Percentiles rank a stretch among this genome's conserved stretches.
These are phyloP conservation scores for Zaprionus tsacasi DNA, from an alignment of 1,140 invertebrate genomes.

Conservation along the genomic window DNA sequence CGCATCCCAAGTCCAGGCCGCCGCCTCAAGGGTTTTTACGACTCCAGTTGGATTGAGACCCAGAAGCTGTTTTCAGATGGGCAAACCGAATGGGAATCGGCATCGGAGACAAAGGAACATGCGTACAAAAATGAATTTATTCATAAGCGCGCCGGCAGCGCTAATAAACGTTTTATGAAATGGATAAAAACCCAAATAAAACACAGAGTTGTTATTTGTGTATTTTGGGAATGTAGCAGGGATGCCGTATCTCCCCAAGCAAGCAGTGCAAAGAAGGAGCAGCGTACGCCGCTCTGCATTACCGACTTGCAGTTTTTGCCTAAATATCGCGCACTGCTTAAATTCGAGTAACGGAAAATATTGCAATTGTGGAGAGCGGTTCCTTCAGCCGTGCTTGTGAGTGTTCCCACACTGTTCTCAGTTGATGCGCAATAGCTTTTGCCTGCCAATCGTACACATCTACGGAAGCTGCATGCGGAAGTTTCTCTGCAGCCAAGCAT, in stretches of 20 bases:
- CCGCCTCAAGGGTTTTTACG: conserved; percentile 66
- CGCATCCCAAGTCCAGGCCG: conserved; percentile 48
- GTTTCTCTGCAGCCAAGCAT: background rate
- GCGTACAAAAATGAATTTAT: conserved; percentile 47
- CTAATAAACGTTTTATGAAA: conserved; percentile 71
- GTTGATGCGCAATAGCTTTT: background rate
- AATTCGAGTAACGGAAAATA: too few relatives aligned
- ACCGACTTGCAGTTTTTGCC: too few relatives aligned
- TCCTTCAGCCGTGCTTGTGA: background rate
- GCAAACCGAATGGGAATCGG: background rate
- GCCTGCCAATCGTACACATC: background rate
- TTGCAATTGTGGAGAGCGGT: background rate
- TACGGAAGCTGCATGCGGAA: conserved; percentile 8
- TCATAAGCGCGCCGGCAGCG: conserved; percentile 41
- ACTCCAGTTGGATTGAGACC: conserved; percentile 12
- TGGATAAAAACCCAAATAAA: conserved; percentile 14
- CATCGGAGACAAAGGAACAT: conserved; percentile 9
- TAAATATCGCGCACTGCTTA: too few relatives aligned
- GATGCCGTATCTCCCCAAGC: too few relatives aligned
- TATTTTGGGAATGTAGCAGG: too few relatives aligned
- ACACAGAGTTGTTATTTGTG: conserved; percentile 1
- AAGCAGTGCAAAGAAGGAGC: too few relatives aligned
- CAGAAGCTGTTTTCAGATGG: conserved; percentile 2
- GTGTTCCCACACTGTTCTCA: background rate
- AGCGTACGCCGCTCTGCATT: too few relatives aligned